Base-by-base conservation (phyloP, 2,888 invertebrate genomes). In the Hirtodrosophila alboralis region DNA sequence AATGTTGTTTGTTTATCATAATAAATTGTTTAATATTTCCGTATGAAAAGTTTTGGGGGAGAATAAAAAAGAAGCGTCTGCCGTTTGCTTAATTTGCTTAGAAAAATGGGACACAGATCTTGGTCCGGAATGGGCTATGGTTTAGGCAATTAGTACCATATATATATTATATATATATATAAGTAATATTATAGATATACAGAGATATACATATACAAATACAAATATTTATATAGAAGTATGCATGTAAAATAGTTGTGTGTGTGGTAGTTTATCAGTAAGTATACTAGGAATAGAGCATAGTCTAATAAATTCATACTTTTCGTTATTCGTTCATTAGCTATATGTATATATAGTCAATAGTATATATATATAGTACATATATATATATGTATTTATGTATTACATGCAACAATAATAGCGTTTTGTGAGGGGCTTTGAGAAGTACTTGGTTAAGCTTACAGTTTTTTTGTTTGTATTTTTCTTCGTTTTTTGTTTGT, bases 251-350 rank as follows among this genome's bases (percentile, higher is more conserved):
- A 18, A 18, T 18, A 18, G 18, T 18, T 18, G 18, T n/a, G n/a
- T n/a, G n/a, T n/a, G 40, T 51, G 48, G 30, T 48, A 65, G 49
- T 18, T 18, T 40, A 59, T 59, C 41, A 18, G 18, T 18, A 18
- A 27, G 54, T 59, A 68, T 70, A 62, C 73, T 69, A 66, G 65
- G 63, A 67, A 61, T 67, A 75, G 64, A 67, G 65, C 68, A 73
- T 73, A 73, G 77, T 78, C 86, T 87, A 84, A 81, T 86, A 86
- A 87, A 81, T 81, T 81, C 86, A 81, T 85, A 80, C 68, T 80
- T 84, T 86, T 87, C 80, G 78, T 83, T 80, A 74, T 67, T 70
- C 75, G 56, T 47, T 56, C 34, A 43, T 33, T 44, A 57, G 56
- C 61, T 51, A 59, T 56, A 59, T 34, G 54, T 30, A 57, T 43